These are phyloP conservation scores for Chelonus insularis DNA, from an alignment of 1,140 invertebrate species.

Conservation along the genomic window DNA sequence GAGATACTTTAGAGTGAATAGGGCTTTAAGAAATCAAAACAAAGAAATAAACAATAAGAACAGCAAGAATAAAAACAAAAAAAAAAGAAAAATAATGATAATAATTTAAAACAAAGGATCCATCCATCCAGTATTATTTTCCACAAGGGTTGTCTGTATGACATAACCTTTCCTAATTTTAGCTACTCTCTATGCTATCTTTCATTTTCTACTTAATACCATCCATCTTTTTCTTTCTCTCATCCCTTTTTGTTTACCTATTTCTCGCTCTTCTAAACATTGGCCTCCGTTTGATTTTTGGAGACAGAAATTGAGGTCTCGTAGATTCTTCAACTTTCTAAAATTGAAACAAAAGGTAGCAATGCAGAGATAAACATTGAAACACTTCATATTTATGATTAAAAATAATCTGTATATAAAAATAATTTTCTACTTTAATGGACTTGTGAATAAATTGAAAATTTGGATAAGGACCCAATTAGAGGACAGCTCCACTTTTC, in stretches of 20 bases:
- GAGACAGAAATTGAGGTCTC: slow-evolving; percentile 18
- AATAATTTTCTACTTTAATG: too few relatives aligned
- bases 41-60: slow-evolving; percentile 6
- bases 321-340: too few relatives aligned
- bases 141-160: slow-evolving; percentile 12
- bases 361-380: too few relatives aligned
- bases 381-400: too few relatives aligned
- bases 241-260: slow-evolving; percentile 24
- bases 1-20: too few relatives aligned
- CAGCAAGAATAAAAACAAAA: slow-evolving; percentile 12
- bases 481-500: too few relatives aligned
- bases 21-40: neutral
- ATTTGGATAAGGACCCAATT: too few relatives aligned
- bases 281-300: slow-evolving; percentile 29
- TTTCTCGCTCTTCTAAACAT: neutral
- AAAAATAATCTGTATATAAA: too few relatives aligned
- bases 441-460: too few relatives aligned
- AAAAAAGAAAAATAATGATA: too few relatives aligned
- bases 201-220: slow-evolving; percentile 44
- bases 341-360: too few relatives aligned
- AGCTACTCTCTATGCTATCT: slow-evolving; percentile 27
- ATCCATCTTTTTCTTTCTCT: slow-evolving; percentile 36
- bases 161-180: slow-evolving; percentile 1
- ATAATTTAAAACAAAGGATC: slow-evolving; percentile 27
- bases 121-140: slow-evolving; percentile 30